These are phyloP conservation scores for Drosophila mulleri DNA, from an alignment of 2,888 invertebrate genomes.

Conservation along the genomic window DNA sequence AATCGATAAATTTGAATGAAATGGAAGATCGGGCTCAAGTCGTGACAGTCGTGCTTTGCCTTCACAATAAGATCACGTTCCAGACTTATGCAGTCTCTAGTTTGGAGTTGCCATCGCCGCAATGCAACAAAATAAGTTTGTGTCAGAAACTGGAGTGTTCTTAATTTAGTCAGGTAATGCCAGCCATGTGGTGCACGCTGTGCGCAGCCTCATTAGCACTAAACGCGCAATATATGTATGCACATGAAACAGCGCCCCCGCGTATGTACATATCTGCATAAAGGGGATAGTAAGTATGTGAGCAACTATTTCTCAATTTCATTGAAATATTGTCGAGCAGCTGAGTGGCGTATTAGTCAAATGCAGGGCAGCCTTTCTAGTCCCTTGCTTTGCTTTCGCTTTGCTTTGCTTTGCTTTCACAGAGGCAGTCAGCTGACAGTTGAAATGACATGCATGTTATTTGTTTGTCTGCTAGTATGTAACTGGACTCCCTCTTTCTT, in stretches of 20 bases:
- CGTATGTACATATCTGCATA: constrained; percentile 1
- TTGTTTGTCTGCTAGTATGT: constrained; percentile 32
- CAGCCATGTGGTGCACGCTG: neutral
- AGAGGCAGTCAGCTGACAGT: constrained; percentile 55
- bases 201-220: constrained; percentile 13
- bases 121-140: constrained; percentile 1
- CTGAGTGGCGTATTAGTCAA: constrained; percentile 68
- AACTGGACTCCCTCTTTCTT: neutral
- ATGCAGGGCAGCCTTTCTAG: constrained; percentile 32
- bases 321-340: constrained; percentile 65
- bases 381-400: constrained; percentile 3
- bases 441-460: constrained; percentile 65
- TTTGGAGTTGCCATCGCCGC: neutral
- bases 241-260: constrained; percentile 5
- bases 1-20: neutral
- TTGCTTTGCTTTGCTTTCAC: constrained; percentile 22
- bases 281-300: constrained; percentile 25
- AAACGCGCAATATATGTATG: neutral
- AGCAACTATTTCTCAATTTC: constrained; percentile 72
- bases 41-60: neutral
- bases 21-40: neutral
- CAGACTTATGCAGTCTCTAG: neutral
- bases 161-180: constrained; percentile 28
- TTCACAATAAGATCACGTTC: neutral
- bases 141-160: constrained; percentile 14